phyloP scores from a whole-genome alignment of 53 echinoderm and acorn worm genomes.

The Arbacia lixula region DNA sequence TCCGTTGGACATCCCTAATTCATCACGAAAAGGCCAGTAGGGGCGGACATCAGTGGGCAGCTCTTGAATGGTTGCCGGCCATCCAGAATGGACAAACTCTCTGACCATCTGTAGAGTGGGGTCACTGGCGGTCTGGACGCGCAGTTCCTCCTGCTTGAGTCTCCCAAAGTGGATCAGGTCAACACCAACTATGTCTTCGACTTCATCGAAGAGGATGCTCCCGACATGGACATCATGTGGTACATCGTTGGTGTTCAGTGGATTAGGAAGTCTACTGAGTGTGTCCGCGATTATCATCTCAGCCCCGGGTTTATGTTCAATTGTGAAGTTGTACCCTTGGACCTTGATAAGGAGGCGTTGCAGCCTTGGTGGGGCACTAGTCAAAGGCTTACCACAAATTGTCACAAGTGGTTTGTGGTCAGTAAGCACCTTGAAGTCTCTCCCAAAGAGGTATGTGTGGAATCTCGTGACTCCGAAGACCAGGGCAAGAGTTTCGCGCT shows the following conservation, averaged over 20 bases:
- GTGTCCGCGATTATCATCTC: constrained; percentile 64
- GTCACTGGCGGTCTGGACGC: constrained; percentile 7
- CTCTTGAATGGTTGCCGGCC: constrained; percentile 26
- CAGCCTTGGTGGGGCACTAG: constrained; percentile 64
- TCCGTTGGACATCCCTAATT: constrained; percentile 52
- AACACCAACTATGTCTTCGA: background rate
- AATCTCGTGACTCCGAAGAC: constrained; percentile 64
- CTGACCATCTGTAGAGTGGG: constrained; percentile 16
- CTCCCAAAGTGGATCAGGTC: constrained; percentile 37
- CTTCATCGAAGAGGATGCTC: constrained; percentile 4
- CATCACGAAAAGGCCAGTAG: constrained; percentile 42
- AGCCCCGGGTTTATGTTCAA: constrained; percentile 56
- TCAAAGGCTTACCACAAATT: constrained; percentile 68
- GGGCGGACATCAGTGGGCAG: background rate
- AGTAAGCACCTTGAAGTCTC: constrained; percentile 50
- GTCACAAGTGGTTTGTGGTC: constrained; percentile 76
- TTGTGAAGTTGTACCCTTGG: constrained; percentile 66
- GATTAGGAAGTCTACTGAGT: constrained; percentile 68
- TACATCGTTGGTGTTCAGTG: constrained; percentile 27
- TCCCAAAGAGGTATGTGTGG: constrained; percentile 68
- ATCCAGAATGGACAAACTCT: constrained; percentile 42
- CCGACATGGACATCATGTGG: constrained; percentile 46
- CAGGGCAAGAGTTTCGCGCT: constrained; percentile 61
- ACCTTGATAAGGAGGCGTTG: constrained; percentile 70
- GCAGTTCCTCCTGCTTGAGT: constrained; percentile 17